Conservation (phyloP, 2,888 invertebrate species). For the Drosophila nigricruria region DNA sequence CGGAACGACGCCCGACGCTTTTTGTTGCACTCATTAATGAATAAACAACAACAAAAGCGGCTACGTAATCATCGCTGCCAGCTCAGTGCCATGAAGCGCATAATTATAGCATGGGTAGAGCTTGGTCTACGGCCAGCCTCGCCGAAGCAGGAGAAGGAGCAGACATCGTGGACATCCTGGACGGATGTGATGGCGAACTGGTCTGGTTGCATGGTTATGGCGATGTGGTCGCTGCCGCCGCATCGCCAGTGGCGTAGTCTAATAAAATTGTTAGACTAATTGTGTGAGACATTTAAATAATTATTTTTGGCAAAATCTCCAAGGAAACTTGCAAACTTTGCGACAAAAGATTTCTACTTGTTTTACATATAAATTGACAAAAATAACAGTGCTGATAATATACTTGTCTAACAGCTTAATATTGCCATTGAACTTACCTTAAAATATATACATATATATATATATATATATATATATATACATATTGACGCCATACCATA, state of each 20-base stretch:
- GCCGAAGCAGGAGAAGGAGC: background rate
- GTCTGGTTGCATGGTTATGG: constrained; percentile 20
- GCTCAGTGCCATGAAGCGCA: constrained; percentile 69
- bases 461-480: too few species aligned
- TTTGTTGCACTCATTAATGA: constrained; percentile 78
- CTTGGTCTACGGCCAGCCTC: background rate
- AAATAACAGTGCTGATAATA: background rate
- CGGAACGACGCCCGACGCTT: constrained; percentile 46
- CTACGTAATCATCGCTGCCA: constrained; percentile 72
- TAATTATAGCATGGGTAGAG: constrained; percentile 61
- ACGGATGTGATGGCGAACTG: constrained; percentile 23
- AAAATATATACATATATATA: too few species aligned
- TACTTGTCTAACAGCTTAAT: too few species aligned
- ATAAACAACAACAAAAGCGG: constrained; percentile 69
- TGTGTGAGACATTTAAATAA: constrained; percentile 24
- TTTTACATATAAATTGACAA: background rate
- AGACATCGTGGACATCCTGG: constrained; percentile 2
- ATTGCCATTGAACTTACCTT: too few species aligned
- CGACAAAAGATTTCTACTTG: background rate
- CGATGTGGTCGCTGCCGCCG: constrained; percentile 30
- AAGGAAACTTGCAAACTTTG: constrained; percentile 5
- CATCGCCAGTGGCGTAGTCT: constrained; percentile 51
- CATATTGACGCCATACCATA: too few species aligned
- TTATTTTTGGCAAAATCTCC: constrained; percentile 16
- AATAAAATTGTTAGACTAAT: constrained; percentile 32